Base-by-base conservation (phyloP, 1,140 invertebrate species). In the Contarinia nasturtii region DNA sequence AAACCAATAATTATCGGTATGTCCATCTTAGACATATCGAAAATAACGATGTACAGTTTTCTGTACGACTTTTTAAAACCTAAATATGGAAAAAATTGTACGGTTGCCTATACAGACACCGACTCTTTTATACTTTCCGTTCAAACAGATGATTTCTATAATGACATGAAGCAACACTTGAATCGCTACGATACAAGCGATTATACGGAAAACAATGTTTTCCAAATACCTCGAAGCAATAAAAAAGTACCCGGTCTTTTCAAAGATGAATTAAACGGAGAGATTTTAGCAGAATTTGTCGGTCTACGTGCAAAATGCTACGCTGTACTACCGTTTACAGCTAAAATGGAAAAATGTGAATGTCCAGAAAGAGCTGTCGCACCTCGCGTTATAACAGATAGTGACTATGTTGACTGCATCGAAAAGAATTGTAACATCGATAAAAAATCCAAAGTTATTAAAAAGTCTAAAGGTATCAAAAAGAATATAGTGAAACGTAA, bases 1-100 rank as follows among this genome's bases (percentile, higher is more conserved):
- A 68, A 67, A 56, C 61, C 64, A 1, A 58, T 67, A 21, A 63
- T 63, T 55, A 53, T 62, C 47, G 65, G 65, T 47, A 57, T 65
- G 48, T 47, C 48, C 45, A 54, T 67, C 42, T 49, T 70, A 48
- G 65, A 68, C 48, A 47, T 66, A 27, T 56, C 56, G 7, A 65
- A 67, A 57, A 53, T 45, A 14, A 45, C 55, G 54, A 64, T 57
- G 50, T 60, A 55, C 54, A 53, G 55, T 57, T 66, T 55, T 38
- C 53, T 55, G 42, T 63, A 57, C 53, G 47, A 54, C 37, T 55
- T 53, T 44, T 51, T 56, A 22, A 55, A 51, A 49, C 33, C 42
- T 21, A 54, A 58, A 48, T 66, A 59, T 55, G 17, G 17, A 12
- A 53, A 52, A 21, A 57, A 55, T 22, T 50, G 55, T 14, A 47